phyloP scores from a whole-genome alignment of 2,113 vertebrate genomes.

The Zosterops pallidus region DNA sequence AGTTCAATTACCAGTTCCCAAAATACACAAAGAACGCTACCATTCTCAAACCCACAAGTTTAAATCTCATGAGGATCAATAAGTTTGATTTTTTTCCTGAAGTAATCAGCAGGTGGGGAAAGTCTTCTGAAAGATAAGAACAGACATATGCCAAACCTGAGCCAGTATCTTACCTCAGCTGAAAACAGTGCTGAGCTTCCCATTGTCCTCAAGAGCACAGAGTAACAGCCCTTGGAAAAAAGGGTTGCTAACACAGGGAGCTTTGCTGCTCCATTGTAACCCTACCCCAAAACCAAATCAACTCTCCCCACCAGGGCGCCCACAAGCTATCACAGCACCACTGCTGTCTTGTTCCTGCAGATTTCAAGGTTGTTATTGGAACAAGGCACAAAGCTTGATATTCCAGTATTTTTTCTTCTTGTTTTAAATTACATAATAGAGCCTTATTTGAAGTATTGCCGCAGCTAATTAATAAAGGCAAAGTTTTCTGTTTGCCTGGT shows the following conservation, averaged over 20 bases:
- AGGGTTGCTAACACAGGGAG: neutral
- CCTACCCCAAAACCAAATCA: neutral
- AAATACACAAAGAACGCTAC: neutral
- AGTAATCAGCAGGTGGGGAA: neutral
- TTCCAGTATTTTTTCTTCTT: neutral
- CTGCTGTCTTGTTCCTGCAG: accelerated
- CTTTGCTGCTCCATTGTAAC: neutral
- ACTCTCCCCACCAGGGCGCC: neutral
- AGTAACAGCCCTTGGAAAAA: neutral
- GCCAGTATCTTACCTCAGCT: neutral
- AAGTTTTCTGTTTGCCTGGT: neutral
- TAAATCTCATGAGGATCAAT: neutral
- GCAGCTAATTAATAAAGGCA: neutral
- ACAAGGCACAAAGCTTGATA: neutral
- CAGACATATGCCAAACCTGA: neutral
- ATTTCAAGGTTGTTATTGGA: neutral
- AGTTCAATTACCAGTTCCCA: neutral
- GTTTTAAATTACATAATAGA: neutral
- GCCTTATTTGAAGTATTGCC: neutral
- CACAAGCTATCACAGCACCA: accelerated
- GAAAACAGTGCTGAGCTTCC: neutral
- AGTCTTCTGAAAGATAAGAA: neutral
- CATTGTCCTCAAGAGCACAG: accelerated
- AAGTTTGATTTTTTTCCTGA: neutral
- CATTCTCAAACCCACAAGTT: neutral